Evolutionary conservation across 2,113 vertebrate genomes (phyloP), one percentile per base, ranked within the genome.

Genomic region (Silurus meridionalis): DNA sequence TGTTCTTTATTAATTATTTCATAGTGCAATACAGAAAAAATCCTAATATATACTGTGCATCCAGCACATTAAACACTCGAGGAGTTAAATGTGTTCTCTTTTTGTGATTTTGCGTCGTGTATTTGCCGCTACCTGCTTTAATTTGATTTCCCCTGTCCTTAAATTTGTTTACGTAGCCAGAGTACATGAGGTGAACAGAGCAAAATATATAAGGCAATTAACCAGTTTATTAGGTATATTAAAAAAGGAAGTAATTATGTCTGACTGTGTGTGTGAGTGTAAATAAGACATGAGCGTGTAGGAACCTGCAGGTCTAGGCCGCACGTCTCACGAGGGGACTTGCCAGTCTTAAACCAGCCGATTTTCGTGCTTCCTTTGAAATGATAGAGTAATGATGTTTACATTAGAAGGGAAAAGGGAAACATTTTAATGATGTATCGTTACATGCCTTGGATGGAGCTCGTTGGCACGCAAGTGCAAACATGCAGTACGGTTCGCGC

Each of bases 391-490:
- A 48, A 69, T 60, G 86, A 87, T 91, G 86, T 87, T 89, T 87
- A 91, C 90, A 85, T 74, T 85, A 88, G 89, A 89, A 87, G 90
- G 89, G 11, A 83, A 87, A 88, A 84, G 83, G 85, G 85, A 79
- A 84, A 88, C 53, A 83, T 79, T 87, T 86, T 86, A 87, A 84
- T 87, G 87, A 77, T 69, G 80, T 75, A 58, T 83, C 81, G 15
- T 88, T 88, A 82, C 66, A 37, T 82, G 84, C 67, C 87, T 85
- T 78, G 88, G 78, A 81, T 83, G 84, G 90, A 89, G 77, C 60
- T 90, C 66, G 88, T 88, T 90, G 88, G 88, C 88, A 88, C 80
- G 79, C 93, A 90, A 86, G 94, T 90, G 84, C 75, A 82, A 92
- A 90, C 94, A 88, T 60, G 91, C 89, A 89, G 75, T 53, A 48